Percentiles rank a stretch among this genome's conserved stretches.
phyloP scores from a whole-genome alignment of 2,113 vertebrate genomes.

The Columba livia region DNA sequence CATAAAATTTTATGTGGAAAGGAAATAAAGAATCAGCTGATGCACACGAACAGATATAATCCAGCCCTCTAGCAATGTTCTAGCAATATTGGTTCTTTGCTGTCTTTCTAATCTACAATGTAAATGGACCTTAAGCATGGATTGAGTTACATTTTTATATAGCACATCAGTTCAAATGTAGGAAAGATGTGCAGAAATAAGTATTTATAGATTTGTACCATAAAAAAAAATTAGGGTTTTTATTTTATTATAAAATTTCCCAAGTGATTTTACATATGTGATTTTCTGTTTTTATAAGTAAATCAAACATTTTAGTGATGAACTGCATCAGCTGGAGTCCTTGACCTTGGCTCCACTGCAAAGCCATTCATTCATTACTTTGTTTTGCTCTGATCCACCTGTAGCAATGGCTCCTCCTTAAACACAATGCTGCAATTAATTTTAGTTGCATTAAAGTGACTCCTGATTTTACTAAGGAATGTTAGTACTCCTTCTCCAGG shows the following conservation, averaged over 20 bases:
- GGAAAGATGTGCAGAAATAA: neutral
- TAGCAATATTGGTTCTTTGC: neutral
- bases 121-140: neutral
- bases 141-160: neutral
- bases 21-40: neutral
- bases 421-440: neutral
- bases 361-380: neutral
- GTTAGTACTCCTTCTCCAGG: neutral
- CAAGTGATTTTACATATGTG: neutral
- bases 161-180: neutral
- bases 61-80: neutral
- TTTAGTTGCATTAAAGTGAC: neutral
- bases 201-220: neutral
- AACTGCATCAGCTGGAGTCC: rapidly evolving
- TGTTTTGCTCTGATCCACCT: neutral
- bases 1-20: neutral
- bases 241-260: neutral
- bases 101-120: neutral
- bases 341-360: neutral
- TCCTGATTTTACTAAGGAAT: neutral
- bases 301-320: neutral
- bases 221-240: neutral
- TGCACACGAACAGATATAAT: neutral
- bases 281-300: neutral
- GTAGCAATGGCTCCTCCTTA: neutral